Evolutionary conservation across 2,797 vertebrate species (phyloP).

Genomic region (Sibirionetta formosa): DNA sequence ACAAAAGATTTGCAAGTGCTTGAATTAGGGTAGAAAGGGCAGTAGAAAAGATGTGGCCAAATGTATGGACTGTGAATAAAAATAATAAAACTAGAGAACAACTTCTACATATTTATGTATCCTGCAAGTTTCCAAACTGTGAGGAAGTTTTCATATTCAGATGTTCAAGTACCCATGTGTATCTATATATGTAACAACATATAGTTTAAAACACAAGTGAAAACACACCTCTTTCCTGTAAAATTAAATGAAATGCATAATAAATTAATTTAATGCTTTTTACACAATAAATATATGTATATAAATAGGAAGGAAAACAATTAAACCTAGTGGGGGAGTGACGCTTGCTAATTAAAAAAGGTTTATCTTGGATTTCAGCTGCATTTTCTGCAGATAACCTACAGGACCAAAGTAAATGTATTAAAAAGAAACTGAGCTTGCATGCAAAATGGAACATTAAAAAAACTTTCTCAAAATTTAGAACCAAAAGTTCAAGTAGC

Average conservation of each 20-base stretch:
- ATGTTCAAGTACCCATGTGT: not conserved
- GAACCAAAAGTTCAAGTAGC: not conserved
- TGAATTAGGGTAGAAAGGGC: not conserved
- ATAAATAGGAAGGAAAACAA: not conserved
- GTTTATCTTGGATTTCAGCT: not conserved
- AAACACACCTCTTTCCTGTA: not conserved
- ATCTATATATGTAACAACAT: not conserved
- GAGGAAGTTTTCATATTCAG: not conserved
- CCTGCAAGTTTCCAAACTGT: slow-evolving; percentile 2
- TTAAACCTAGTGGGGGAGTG: not conserved
- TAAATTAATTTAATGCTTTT: not conserved
- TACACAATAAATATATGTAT: not conserved
- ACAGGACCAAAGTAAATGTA: not conserved
- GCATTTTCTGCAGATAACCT: not conserved
- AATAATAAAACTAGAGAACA: not conserved
- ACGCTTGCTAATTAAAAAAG: not conserved
- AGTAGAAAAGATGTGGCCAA: not conserved
- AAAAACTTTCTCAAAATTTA: slow-evolving; percentile 26
- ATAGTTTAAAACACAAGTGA: not conserved
- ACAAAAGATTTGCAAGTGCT: not conserved
- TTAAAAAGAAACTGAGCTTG: not conserved
- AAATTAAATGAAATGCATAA: not conserved
- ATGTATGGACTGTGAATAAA: not conserved
- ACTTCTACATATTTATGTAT: not conserved
- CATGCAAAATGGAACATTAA: not conserved